Conservation (phyloP, 23 tunicate genomes). For the Botrylloides violaceus region DNA sequence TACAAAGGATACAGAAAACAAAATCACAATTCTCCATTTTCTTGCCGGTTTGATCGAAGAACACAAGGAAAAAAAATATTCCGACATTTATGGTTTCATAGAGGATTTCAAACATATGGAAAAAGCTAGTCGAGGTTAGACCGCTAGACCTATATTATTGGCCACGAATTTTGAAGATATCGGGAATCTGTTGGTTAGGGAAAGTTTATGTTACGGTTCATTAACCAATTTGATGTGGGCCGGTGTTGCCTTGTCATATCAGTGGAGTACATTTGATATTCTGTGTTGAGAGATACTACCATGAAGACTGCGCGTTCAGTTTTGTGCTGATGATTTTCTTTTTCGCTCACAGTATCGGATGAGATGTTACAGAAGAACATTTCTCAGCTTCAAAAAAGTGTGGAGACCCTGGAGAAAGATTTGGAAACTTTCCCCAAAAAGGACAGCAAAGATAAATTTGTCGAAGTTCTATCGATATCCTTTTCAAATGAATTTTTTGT, state of each 20-base stretch:
- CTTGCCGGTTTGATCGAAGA: slow-evolving; percentile 76
- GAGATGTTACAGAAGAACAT: slow-evolving; percentile 74
- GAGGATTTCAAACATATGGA: slow-evolving; percentile 74
- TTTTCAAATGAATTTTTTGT: slow-evolving; percentile 18
- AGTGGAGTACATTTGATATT: too few species aligned
- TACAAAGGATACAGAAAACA: slow-evolving; percentile 85
- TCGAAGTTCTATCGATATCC: slow-evolving; percentile 55
- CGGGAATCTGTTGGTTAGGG: too few species aligned
- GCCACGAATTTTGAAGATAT: too few species aligned
- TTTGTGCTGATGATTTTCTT: too few species aligned
- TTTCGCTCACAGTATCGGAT: slow-evolving; percentile 43
- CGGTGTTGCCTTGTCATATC: too few species aligned
- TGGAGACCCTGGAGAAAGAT: slow-evolving; percentile 58
- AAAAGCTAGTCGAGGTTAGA: slow-evolving; percentile 70
- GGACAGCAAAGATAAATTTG: slow-evolving; percentile 63
- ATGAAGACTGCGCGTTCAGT: too few species aligned
- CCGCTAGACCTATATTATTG: too few species aligned
- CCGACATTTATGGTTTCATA: slow-evolving; percentile 72
- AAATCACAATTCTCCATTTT: slow-evolving; percentile 69
- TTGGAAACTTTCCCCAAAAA: slow-evolving; percentile 50
- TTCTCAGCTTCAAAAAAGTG: slow-evolving; percentile 21
- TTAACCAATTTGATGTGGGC: too few species aligned
- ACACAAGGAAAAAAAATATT: slow-evolving; percentile 56
- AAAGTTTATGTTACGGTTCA: too few species aligned
- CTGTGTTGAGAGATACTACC: too few species aligned